These are phyloP conservation scores for Scartelaos histophorus DNA, from an alignment of 2,113 vertebrate genomes.

Conservation along the genomic window DNA sequence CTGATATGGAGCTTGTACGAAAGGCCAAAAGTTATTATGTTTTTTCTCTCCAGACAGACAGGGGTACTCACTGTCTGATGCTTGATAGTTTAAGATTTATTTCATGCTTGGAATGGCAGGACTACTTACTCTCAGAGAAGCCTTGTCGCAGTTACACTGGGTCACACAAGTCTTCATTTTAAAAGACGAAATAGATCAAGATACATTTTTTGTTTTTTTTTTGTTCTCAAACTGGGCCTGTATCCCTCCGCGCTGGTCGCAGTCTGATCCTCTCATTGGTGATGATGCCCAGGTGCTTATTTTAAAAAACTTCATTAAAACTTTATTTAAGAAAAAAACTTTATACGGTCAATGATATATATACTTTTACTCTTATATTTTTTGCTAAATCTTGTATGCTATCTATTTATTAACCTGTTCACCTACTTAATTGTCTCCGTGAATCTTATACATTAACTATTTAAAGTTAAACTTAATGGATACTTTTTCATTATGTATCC, in stretches of 20 bases:
- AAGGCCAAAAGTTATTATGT: constrained; percentile 30
- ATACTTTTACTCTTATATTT: too few relatives aligned
- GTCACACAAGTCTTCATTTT: constrained; percentile 47
- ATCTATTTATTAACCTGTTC: too few relatives aligned
- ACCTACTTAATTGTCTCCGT: neutral
- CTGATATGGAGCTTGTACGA: constrained; percentile 1
- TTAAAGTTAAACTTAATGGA: too few relatives aligned
- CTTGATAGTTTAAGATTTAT: constrained; percentile 56
- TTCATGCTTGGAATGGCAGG: constrained; percentile 57
- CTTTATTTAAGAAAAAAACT: too few relatives aligned
- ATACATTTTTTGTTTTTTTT: neutral
- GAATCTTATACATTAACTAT: neutral
- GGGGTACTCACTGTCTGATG: constrained; percentile 48
- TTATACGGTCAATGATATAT: too few relatives aligned
- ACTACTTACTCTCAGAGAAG: constrained; percentile 43
- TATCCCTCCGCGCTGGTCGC: constrained; percentile 10
- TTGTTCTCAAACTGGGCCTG: constrained; percentile 8
- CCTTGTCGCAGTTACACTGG: constrained; percentile 55
- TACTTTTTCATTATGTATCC: neutral
- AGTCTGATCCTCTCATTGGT: constrained; percentile 22
- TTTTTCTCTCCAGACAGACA: constrained; percentile 28
- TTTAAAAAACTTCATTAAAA: too few relatives aligned
- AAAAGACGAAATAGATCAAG: constrained; percentile 18
- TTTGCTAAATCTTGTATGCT: too few relatives aligned
- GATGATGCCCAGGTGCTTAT: constrained; percentile 42